These are phyloP conservation scores for Gastrophysa polygoni DNA, from an alignment of 2,888 invertebrate species.

Conservation along the genomic window DNA sequence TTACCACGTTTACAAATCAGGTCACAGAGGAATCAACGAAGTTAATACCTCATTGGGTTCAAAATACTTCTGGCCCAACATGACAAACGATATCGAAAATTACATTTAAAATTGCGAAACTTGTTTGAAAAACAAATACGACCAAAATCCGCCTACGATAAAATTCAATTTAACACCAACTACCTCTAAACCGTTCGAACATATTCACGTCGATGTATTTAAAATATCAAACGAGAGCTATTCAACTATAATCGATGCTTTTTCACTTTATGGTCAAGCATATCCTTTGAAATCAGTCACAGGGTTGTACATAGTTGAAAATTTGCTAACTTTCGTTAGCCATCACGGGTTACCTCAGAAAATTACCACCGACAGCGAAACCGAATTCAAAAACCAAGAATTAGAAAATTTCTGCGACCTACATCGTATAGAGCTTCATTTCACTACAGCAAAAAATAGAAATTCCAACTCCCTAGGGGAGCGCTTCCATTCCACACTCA, in stretches of 20 bases:
- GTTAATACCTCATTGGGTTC: no score
- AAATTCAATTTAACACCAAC: constrained; percentile 15
- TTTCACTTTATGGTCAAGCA: constrained; percentile 17
- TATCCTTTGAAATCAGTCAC: constrained; percentile 10
- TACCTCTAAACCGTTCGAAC: background rate
- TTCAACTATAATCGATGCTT: constrained; percentile 14
- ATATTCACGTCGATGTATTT: background rate
- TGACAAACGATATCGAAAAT: constrained; percentile 22
- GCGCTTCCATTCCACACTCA: constrained; percentile 3
- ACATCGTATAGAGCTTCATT: background rate
- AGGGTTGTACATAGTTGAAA: constrained; percentile 2
- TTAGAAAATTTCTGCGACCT: constrained; percentile 7
- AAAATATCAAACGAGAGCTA: background rate
- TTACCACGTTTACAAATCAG: no score
- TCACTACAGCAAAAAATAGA: constrained; percentile 6
- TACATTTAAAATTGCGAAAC: constrained; percentile 21
- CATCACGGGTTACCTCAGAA: constrained; percentile 12
- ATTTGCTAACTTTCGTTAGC: constrained; percentile 7
- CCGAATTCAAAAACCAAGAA: constrained; percentile 9
- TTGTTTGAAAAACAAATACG: constrained; percentile 22
- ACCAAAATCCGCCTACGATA: constrained; percentile 18
- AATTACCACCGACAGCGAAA: constrained; percentile 12
- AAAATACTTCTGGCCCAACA: constrained; percentile 28
- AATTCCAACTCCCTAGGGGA: constrained; percentile 10
- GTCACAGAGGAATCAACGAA: no score